phyloP scores from a whole-genome alignment of 1,140 invertebrate genomes.

The Pseudobourletiella spinata region DNA sequence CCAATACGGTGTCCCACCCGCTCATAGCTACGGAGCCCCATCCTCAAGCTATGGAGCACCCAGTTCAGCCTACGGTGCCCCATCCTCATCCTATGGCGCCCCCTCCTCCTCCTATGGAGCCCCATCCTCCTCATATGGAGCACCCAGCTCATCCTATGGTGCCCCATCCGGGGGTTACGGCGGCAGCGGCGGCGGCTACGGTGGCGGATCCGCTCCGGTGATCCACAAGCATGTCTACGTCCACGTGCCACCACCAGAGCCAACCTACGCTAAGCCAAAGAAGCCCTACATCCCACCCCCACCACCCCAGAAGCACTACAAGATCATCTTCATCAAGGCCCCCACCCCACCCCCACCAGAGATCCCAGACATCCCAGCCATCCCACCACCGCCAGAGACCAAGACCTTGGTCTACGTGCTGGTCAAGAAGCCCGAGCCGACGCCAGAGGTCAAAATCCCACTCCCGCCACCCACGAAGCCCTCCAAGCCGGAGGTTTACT shows the following conservation, averaged over 20 bases:
- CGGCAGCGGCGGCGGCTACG: not conserved
- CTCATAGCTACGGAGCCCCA: constrained; percentile 4
- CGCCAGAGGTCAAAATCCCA: constrained; percentile 66
- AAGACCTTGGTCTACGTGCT: constrained; percentile 73
- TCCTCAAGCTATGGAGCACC: not conserved
- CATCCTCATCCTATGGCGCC: not conserved
- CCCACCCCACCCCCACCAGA: constrained; percentile 69
- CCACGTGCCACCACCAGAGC: constrained; percentile 73
- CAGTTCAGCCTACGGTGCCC: not conserved
- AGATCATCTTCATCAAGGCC: constrained; percentile 81
- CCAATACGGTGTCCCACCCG: constrained; percentile 17
- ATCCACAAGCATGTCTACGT: constrained; percentile 79
- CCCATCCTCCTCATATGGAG: not conserved
- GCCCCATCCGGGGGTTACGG: not conserved
- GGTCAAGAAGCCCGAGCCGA: constrained; percentile 76
- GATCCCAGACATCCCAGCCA: constrained; percentile 59
- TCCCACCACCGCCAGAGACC: constrained; percentile 69
- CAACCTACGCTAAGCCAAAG: constrained; percentile 57
- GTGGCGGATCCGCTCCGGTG: constrained; percentile 45
- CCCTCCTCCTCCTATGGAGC: constrained; percentile 8
- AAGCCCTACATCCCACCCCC: constrained; percentile 42
- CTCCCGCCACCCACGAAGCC: constrained; percentile 65
- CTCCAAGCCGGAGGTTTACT: constrained; percentile 75
- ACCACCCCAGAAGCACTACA: constrained; percentile 77
- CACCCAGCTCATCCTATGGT: not conserved